phyloP scores from a whole-genome alignment of 2,797 vertebrate species.

The Petrocephalus sullivani region DNA sequence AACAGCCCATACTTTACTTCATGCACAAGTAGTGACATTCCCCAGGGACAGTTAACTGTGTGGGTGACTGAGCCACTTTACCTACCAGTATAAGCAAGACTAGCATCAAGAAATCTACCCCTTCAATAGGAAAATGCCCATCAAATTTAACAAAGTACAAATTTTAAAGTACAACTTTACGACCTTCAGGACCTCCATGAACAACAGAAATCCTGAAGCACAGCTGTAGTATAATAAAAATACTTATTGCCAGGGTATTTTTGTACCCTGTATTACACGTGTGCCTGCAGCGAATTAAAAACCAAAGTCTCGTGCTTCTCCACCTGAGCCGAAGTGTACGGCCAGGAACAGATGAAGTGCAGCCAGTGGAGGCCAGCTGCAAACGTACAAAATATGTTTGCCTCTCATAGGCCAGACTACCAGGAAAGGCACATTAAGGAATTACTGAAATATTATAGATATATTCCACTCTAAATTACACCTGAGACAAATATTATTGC shows the following conservation, averaged over 20 bases:
- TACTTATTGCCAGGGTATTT: not conserved
- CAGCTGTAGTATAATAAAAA: not conserved
- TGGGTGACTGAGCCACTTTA: not conserved
- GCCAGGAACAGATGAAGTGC: not conserved
- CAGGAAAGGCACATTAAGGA: slow-evolving; percentile 73
- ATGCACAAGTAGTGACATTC: not conserved
- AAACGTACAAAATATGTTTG: not conserved
- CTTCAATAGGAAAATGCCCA: not conserved
- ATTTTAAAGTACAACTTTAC: not conserved
- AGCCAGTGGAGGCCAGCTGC: not conserved
- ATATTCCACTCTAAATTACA: slow-evolving; percentile 70
- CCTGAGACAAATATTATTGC: slow-evolving; percentile 59
- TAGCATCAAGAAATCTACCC: not conserved
- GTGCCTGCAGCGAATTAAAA: not conserved
- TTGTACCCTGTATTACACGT: not conserved
- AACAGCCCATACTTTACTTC: not conserved
- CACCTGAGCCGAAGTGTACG: not conserved
- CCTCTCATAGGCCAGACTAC: slow-evolving; percentile 27
- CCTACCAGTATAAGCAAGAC: not conserved
- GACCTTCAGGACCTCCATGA: not conserved
- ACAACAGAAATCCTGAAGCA: not conserved
- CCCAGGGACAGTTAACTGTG: not conserved
- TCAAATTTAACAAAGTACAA: not conserved
- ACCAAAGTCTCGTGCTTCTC: not conserved
- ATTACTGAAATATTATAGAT: slow-evolving; percentile 64